Percentiles rank a stretch among this genome's conserved stretches.
These are phyloP conservation scores for Furcula furcula DNA, from an alignment of 2,888 invertebrate genomes.

Conservation along the genomic window DNA sequence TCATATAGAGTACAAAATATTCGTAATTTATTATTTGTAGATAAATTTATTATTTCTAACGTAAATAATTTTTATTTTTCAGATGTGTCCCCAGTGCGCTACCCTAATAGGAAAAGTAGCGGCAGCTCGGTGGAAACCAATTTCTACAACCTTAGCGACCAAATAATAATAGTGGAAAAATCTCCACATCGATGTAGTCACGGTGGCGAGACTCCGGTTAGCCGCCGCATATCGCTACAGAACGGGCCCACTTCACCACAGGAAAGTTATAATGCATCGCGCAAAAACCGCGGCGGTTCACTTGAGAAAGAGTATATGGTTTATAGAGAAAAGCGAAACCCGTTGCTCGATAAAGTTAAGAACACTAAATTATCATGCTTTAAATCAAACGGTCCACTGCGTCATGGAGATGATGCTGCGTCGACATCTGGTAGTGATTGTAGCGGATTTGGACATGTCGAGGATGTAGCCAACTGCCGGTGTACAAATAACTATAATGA, in stretches of 20 bases:
- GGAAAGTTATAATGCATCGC: conserved; percentile 74
- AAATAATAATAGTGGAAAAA: conserved; percentile 82
- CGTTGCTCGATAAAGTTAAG: conserved; percentile 86
- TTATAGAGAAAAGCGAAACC: conserved; percentile 85
- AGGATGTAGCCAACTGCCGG: conserved; percentile 62
- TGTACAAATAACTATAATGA: conserved; percentile 59
- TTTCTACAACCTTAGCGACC: conserved; percentile 85
- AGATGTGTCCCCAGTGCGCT: conserved; percentile 85
- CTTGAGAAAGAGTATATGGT: conserved; percentile 82
- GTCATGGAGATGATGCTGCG: conserved; percentile 72
- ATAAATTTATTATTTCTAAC: no score
- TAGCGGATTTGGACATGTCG: conserved; percentile 74
- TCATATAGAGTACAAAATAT: no score
- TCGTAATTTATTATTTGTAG: no score
- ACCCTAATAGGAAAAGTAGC: conserved; percentile 83
- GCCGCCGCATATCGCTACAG: conserved; percentile 71
- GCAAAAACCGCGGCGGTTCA: conserved; percentile 72
- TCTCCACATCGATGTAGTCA: conserved; percentile 74
- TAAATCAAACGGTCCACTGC: conserved; percentile 78
- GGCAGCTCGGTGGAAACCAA: conserved; percentile 85
- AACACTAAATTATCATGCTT: conserved; percentile 87
- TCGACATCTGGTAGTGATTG: conserved; percentile 79
- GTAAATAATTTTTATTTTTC: conserved; percentile 50
- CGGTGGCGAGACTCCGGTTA: conserved; percentile 57
- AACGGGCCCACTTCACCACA: conserved; percentile 66